These are phyloP conservation scores for Zaprionus davidi DNA, from an alignment of 1,140 invertebrate species.

Conservation along the genomic window DNA sequence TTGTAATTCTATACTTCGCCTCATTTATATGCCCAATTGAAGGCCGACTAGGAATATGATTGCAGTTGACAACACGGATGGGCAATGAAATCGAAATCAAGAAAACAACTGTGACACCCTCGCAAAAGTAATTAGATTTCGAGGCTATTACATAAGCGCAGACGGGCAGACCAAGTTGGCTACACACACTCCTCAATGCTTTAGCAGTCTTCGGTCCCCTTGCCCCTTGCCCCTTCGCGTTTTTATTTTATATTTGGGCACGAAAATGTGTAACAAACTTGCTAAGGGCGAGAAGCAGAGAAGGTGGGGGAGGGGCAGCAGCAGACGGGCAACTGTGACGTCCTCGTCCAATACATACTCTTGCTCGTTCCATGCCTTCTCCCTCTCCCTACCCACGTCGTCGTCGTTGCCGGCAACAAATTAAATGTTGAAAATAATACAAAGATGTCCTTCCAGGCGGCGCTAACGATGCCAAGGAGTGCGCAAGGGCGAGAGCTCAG, in stretches of 20 bases:
- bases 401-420: conserved; percentile 78
- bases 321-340: conserved; percentile 38
- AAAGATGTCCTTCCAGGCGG: conserved; percentile 75
- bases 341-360: conserved; percentile 33
- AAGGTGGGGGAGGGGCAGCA: conserved; percentile 2
- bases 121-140: conserved; percentile 80
- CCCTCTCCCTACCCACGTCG: not conserved
- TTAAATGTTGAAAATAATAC: conserved; percentile 83
- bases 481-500: conserved; percentile 52
- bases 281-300: conserved; percentile 24
- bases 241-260: conserved; percentile 69
- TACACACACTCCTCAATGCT: conserved; percentile 23
- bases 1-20: not conserved
- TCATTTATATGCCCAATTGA: conserved; percentile 11
- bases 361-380: not conserved
- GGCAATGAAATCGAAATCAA: conserved; percentile 41
- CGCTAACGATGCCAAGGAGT: conserved; percentile 57
- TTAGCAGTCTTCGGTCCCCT: not conserved
- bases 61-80: conserved; percentile 4
- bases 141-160: conserved; percentile 75
- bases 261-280: conserved; percentile 75
- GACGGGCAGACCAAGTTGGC: conserved; percentile 65
- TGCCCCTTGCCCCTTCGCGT: conserved; percentile 16
- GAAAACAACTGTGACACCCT: conserved; percentile 14
- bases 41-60: not conserved